Conservation (phyloP, 2,797 vertebrate species). For the Crocidura indochinensis region DNA sequence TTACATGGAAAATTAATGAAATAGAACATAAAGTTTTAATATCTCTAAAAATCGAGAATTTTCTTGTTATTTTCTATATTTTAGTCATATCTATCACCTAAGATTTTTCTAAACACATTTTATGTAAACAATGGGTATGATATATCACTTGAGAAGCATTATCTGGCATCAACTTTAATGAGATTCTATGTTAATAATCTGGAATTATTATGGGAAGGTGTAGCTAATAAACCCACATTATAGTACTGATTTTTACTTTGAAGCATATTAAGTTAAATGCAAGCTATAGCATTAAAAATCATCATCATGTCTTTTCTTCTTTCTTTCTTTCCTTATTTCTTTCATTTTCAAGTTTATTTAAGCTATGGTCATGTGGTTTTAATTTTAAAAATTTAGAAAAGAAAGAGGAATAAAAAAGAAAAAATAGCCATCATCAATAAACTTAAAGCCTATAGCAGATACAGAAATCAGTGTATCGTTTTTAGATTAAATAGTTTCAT, state of each 20-base stretch:
- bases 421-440: slow-evolving; percentile 1
- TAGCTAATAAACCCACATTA: slow-evolving; percentile 16
- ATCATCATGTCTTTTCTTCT: background rate
- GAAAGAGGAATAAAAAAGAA: too few species aligned
- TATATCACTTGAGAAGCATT: slow-evolving; percentile 49
- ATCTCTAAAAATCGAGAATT: slow-evolving; percentile 41
- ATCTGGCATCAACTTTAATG: slow-evolving; percentile 47
- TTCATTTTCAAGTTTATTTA: too few species aligned
- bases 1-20: slow-evolving; percentile 28
- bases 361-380: too few species aligned
- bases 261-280: slow-evolving; percentile 73
- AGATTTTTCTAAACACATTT: slow-evolving; percentile 56
- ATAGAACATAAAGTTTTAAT: slow-evolving; percentile 20
- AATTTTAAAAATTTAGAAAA: too few species aligned
- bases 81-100: slow-evolving; percentile 47
- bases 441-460: slow-evolving; percentile 49
- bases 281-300: slow-evolving; percentile 1
- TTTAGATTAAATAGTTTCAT: slow-evolving; percentile 55
- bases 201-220: slow-evolving; percentile 56
- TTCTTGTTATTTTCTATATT: slow-evolving; percentile 21
- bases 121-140: slow-evolving; percentile 41
- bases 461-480: background rate
- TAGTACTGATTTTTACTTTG: slow-evolving; percentile 52
- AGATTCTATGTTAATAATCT: slow-evolving; percentile 50
- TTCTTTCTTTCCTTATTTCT: too few species aligned